Conservation (phyloP, 2,888 invertebrate genomes). For the Scaptomyza parva region DNA sequence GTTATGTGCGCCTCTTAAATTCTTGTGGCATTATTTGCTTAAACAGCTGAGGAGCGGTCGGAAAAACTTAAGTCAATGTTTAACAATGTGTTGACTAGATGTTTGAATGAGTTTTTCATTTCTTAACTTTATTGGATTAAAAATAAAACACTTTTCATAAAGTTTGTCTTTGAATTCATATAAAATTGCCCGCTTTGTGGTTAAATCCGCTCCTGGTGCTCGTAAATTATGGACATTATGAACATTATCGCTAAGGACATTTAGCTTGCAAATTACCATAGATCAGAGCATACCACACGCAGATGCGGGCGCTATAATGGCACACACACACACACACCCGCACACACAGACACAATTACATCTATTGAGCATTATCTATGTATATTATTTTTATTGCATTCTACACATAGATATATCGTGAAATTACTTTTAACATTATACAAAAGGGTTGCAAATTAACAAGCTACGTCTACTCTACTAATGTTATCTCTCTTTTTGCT, state of each 20-base stretch:
- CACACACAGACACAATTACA: constrained; percentile 14
- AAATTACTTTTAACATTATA: constrained; percentile 57
- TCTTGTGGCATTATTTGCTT: constrained; percentile 28
- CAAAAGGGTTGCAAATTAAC: constrained; percentile 60
- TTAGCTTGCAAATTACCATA: constrained; percentile 70
- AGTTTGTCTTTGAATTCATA: background rate
- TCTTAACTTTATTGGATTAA: no score
- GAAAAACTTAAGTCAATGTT: background rate
- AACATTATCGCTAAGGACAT: constrained; percentile 65
- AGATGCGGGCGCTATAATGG: constrained; percentile 41
- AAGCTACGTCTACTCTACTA: constrained; percentile 13
- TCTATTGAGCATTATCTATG: constrained; percentile 47
- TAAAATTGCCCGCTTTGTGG: background rate
- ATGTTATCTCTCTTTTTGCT: constrained; percentile 3
- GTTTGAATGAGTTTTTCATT: no score
- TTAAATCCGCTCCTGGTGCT: constrained; percentile 32
- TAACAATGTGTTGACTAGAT: background rate
- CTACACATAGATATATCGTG: constrained; percentile 18
- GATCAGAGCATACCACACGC: constrained; percentile 59
- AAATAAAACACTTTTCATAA: background rate
- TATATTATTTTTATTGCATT: constrained; percentile 65
- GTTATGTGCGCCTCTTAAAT: constrained; percentile 11
- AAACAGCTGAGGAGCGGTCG: constrained; percentile 39
- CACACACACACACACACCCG: constrained; percentile 14
- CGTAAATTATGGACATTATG: constrained; percentile 64